A percentile compares a stretch with the other conserved stretches of the same genome.
Evolutionary conservation across 2,888 invertebrate genomes (phyloP).

Genomic region (Pherbina coryleti): DNA sequence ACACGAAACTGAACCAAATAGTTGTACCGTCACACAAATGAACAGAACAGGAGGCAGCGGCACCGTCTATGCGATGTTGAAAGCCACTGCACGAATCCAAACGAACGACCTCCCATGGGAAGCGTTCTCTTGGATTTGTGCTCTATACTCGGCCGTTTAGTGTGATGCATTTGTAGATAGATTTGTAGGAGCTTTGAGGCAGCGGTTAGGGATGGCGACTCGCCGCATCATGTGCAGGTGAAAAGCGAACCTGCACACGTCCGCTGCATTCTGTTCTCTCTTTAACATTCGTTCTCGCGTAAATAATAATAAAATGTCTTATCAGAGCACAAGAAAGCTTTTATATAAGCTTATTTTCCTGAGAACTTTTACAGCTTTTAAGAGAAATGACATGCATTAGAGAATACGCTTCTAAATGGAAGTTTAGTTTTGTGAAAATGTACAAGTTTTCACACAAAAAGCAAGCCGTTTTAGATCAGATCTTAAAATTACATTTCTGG

Average conservation of each 20-base stretch:
- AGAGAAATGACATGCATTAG: background rate
- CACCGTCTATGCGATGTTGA: constrained; percentile 40
- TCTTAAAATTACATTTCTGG: too few relatives aligned
- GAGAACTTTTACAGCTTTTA: background rate
- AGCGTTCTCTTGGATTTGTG: background rate
- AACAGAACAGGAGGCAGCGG: constrained; percentile 41
- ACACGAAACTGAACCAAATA: constrained; percentile 63
- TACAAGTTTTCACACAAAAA: too few relatives aligned
- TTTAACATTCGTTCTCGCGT: too few relatives aligned
- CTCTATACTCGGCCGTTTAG: background rate
- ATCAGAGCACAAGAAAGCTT: background rate
- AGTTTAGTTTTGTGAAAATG: background rate
- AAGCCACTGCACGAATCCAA: background rate
- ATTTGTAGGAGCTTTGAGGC: background rate
- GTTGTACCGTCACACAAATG: constrained; percentile 33
- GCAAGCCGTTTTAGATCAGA: too few relatives aligned
- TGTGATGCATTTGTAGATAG: background rate
- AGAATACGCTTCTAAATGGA: background rate
- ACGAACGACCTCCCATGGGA: background rate
- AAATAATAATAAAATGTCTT: background rate
- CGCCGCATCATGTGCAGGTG: background rate
- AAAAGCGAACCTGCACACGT: too few relatives aligned
- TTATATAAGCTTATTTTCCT: background rate
- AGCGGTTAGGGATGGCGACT: background rate
- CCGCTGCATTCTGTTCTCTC: background rate